phyloP scores from a whole-genome alignment of 64 coral and sea anemone species.

The Porites lutea region DNA sequence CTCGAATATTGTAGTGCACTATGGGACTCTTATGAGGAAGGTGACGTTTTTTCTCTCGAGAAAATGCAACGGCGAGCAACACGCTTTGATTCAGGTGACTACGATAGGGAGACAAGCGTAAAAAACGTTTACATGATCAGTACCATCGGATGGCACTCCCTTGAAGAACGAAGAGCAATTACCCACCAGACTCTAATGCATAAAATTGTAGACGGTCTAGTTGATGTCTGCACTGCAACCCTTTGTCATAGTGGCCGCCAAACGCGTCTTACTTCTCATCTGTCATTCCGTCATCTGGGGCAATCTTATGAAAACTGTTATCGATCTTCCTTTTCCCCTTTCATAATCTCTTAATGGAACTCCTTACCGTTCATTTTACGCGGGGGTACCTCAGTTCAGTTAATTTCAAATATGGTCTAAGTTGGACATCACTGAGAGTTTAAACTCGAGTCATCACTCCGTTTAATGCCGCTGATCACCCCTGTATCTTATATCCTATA shows the following conservation, averaged over 20 bases:
- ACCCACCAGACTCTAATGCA: not conserved
- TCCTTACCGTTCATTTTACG: too few relatives aligned
- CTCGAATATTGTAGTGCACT: slow-evolving; percentile 20
- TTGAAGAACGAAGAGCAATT: not conserved
- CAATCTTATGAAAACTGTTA: too few relatives aligned
- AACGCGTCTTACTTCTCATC: not conserved
- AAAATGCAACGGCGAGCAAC: slow-evolving; percentile 17
- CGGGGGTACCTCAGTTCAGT: too few relatives aligned
- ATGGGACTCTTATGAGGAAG: slow-evolving; percentile 28
- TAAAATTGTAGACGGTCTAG: slow-evolving; percentile 6
- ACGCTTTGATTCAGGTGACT: not conserved
- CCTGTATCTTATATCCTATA: too few relatives aligned
- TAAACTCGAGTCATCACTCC: too few relatives aligned
- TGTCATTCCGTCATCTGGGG: too few relatives aligned
- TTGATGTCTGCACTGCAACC: not conserved
- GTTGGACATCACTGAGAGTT: too few relatives aligned
- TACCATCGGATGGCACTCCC: slow-evolving; percentile 12
- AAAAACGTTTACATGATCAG: slow-evolving; percentile 20
- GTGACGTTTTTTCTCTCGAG: not conserved
- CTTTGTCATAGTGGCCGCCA: not conserved
- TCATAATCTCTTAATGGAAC: too few relatives aligned
- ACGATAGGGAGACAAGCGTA: slow-evolving; percentile 20
- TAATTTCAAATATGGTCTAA: too few relatives aligned
- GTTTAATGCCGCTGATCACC: too few relatives aligned
- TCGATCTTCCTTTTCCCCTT: too few relatives aligned